Conservation (phyloP, 2,113 vertebrate species). For the Lepus americanus region DNA sequence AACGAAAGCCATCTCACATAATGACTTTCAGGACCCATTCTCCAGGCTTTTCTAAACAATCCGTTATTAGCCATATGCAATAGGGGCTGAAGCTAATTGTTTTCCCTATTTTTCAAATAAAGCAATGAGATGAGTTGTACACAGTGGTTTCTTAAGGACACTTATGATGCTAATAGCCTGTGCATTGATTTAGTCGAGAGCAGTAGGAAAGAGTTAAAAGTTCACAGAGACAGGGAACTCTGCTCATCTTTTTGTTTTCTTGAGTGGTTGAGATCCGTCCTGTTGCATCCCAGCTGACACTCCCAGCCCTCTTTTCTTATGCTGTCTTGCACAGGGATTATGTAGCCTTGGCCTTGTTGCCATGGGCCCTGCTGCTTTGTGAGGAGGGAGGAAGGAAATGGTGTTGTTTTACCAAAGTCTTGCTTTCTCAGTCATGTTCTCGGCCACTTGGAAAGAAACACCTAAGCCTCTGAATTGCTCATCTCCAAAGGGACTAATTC, state of each 20-base stretch:
- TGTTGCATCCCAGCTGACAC: background rate
- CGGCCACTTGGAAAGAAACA: background rate
- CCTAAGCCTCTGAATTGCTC: background rate
- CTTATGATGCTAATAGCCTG: background rate
- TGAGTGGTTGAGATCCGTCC: background rate
- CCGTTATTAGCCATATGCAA: conserved; percentile 47
- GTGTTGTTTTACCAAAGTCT: background rate
- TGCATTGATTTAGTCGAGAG: background rate
- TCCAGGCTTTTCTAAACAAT: conserved; percentile 58
- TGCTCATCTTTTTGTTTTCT: background rate
- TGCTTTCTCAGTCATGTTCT: background rate
- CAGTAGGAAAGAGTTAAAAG: background rate
- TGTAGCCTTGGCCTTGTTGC: background rate
- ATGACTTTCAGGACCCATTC: conserved; percentile 36
- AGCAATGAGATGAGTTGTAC: conserved; percentile 22
- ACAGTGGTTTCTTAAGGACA: conserved; percentile 19
- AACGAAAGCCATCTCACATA: background rate
- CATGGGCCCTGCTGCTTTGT: background rate
- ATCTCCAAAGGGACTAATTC: background rate
- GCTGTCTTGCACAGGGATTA: background rate
- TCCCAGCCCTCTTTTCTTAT: background rate
- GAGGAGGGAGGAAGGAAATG: background rate
- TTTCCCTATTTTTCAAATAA: conserved; percentile 45
- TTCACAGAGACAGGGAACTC: background rate
- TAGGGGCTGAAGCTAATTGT: conserved; percentile 29